Evolutionary conservation across 2,113 vertebrate genomes (phyloP).

Genomic region (Suricata suricatta): DNA sequence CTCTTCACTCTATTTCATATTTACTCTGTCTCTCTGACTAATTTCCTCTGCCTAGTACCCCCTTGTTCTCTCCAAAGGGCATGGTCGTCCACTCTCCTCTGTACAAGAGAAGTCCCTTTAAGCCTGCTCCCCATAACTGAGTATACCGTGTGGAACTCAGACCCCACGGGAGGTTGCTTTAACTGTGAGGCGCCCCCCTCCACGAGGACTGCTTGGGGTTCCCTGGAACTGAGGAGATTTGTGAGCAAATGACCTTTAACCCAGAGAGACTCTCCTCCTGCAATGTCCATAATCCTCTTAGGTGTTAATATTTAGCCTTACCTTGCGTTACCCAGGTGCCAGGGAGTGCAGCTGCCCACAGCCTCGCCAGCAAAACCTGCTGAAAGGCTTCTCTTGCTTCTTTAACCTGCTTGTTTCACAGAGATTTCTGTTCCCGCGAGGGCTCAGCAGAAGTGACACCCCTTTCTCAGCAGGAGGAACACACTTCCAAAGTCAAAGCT

Average conservation of each 20-base stretch:
- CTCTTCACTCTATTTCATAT: neutral
- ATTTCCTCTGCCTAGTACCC: neutral
- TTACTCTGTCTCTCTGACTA: neutral
- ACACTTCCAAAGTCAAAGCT: neutral
- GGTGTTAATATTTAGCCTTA: constrained; percentile 64
- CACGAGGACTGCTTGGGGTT: neutral
- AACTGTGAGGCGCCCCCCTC: neutral
- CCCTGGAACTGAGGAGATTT: neutral
- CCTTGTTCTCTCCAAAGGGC: neutral
- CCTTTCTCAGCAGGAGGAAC: neutral
- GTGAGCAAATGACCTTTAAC: constrained; percentile 49
- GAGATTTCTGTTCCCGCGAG: neutral
- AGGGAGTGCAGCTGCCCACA: neutral
- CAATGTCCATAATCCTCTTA: constrained; percentile 57
- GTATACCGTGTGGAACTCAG: neutral
- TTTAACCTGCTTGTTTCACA: neutral
- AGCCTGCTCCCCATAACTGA: neutral
- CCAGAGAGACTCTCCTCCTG: neutral
- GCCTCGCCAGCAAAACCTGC: neutral
- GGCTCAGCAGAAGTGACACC: neutral
- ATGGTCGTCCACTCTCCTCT: neutral
- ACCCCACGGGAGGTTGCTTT: neutral
- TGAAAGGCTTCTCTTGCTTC: neutral
- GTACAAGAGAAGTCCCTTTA: neutral
- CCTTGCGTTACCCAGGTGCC: neutral